Evolutionary conservation across 2,113 vertebrate genomes (phyloP).

Genomic region (Balaeniceps rex): DNA sequence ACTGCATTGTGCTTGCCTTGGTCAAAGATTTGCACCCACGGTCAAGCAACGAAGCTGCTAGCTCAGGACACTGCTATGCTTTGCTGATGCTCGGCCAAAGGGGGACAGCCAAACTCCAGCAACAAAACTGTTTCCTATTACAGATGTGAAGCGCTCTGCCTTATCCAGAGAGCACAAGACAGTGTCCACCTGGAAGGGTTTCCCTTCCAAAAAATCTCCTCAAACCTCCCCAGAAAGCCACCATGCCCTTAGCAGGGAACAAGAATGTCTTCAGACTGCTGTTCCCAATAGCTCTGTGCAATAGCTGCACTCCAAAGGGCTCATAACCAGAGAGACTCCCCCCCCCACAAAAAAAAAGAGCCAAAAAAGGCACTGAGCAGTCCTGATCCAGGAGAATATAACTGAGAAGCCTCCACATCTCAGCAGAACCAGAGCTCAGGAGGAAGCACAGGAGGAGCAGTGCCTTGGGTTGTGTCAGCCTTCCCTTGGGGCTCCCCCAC

Average conservation of each 20-base stretch:
- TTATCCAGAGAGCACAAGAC: not conserved
- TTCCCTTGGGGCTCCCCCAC: not conserved
- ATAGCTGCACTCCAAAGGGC: not conserved
- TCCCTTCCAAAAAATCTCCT: not conserved
- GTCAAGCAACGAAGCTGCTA: no score
- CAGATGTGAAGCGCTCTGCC: not conserved
- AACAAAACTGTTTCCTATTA: not conserved
- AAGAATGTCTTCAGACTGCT: not conserved
- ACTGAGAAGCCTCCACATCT: not conserved
- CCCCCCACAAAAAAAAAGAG: not conserved
- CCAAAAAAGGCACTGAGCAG: not conserved
- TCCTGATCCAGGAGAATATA: not conserved
- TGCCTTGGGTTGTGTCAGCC: not conserved
- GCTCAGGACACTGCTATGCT: no score
- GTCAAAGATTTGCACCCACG: not conserved
- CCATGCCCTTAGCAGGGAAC: not conserved
- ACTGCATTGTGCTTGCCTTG: not conserved
- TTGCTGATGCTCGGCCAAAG: not conserved
- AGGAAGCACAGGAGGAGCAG: not conserved
- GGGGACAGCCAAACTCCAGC: not conserved
- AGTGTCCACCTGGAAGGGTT: not conserved
- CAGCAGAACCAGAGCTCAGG: not conserved
- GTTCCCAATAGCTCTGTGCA: not conserved
- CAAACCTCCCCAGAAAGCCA: not conserved
- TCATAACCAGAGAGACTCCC: not conserved